Evolutionary conservation across 2,888 invertebrate species (phyloP).

Genomic region (Metallyticus violacea): DNA sequence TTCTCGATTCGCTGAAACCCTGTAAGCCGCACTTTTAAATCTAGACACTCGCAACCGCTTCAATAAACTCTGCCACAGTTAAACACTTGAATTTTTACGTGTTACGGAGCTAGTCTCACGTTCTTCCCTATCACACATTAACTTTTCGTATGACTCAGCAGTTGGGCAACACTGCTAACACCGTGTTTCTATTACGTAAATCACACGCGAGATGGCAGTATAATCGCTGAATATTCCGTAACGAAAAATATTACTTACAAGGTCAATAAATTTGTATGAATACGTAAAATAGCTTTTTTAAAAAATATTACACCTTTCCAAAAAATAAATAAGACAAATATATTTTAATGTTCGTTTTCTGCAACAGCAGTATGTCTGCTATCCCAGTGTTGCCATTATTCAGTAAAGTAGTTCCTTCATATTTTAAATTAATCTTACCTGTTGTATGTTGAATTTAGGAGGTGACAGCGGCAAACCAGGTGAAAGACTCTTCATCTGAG

Average conservation of each 20-base stretch:
- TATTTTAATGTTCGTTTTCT: not conserved
- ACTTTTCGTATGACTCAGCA: conserved; percentile 25
- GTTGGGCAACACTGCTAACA: conserved; percentile 20
- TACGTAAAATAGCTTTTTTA: not conserved
- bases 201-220: not conserved
- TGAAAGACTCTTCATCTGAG: conserved; percentile 54
- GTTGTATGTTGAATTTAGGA: conserved; percentile 17
- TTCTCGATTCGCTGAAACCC: not conserved
- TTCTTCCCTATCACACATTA: not conserved
- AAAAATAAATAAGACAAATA: not conserved
- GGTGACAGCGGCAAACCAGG: conserved; percentile 43
- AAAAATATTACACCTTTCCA: not conserved
- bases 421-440: conserved; percentile 23
- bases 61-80: not conserved
- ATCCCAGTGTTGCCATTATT: conserved; percentile 5
- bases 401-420: conserved; percentile 19
- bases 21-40: not conserved
- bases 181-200: not conserved
- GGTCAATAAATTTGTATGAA: not conserved
- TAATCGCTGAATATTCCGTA: not conserved
- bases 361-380: not conserved
- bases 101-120: not conserved
- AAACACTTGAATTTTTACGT: not conserved
- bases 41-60: not conserved
- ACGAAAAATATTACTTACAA: not conserved